These are phyloP conservation scores for Drosophila fuyamai DNA, from an alignment of 1,140 invertebrate species.

Conservation along the genomic window DNA sequence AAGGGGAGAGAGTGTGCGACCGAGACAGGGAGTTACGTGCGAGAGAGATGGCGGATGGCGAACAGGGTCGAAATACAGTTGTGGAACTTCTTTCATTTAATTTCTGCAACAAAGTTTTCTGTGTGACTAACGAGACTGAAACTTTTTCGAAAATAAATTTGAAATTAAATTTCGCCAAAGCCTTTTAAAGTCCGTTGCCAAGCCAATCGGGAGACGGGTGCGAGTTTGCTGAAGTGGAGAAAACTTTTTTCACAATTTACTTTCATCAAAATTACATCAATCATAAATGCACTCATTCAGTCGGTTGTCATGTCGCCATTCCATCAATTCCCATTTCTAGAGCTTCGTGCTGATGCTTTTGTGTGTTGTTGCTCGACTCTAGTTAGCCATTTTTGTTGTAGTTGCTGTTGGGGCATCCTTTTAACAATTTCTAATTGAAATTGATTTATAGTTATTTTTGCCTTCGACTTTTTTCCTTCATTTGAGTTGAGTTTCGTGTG, in stretches of 20 bases:
- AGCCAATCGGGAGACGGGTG: background rate
- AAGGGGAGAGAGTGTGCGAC: conserved; percentile 1
- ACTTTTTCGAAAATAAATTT: conserved; percentile 70
- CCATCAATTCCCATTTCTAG: conserved; percentile 69
- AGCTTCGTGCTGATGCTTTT: conserved; percentile 51
- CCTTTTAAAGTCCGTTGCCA: conserved; percentile 59
- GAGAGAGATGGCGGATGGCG: background rate
- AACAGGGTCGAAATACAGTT: conserved; percentile 54
- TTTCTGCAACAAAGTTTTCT: conserved; percentile 71
- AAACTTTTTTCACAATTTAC: conserved; percentile 61
- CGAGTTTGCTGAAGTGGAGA: conserved; percentile 36
- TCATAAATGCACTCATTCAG: conserved; percentile 78
- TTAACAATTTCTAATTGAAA: conserved; percentile 76
- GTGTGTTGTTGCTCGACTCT: conserved; percentile 19
- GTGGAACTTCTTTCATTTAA: conserved; percentile 79
- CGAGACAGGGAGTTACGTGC: background rate
- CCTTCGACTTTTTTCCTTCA: conserved; percentile 18
- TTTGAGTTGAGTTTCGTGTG: conserved; percentile 12
- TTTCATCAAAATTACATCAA: conserved; percentile 82
- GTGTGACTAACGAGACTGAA: conserved; percentile 63
- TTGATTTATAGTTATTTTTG: conserved; percentile 75
- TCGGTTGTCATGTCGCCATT: conserved; percentile 55
- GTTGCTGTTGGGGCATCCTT: conserved; percentile 61
- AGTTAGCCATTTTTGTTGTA: conserved; percentile 20
- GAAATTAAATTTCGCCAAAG: conserved; percentile 68